These are phyloP conservation scores for Noctua janthe DNA, from an alignment of 2,888 invertebrate genomes.

Conservation along the genomic window DNA sequence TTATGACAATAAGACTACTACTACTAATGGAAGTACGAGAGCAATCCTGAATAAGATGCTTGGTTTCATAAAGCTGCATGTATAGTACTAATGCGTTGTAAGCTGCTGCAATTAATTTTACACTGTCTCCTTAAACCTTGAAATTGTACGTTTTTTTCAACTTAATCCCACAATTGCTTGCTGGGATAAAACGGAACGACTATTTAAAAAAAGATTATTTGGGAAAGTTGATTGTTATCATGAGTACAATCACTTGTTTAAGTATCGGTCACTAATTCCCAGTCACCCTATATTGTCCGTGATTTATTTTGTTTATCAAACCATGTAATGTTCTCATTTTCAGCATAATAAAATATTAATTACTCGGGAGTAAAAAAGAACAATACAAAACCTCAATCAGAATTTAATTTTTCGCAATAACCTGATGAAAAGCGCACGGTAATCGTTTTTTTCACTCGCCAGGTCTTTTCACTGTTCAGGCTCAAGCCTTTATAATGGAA, in stretches of 20 bases:
- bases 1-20: too few relatives aligned
- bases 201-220: too few relatives aligned
- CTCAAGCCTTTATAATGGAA: constrained; percentile 27
- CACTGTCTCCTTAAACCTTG: not conserved
- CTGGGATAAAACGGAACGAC: too few relatives aligned
- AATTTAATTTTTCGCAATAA: constrained; percentile 7
- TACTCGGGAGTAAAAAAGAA: not conserved
- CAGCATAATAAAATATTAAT: not conserved
- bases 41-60: not conserved
- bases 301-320: not conserved
- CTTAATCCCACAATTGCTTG: constrained; percentile 8
- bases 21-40: too few relatives aligned
- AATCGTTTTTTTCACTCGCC: constrained; percentile 31
- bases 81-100: constrained; percentile 5
- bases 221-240: too few relatives aligned
- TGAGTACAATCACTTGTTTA: too few relatives aligned
- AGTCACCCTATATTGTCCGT: not conserved
- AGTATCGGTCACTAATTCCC: too few relatives aligned
- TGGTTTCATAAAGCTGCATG: not conserved
- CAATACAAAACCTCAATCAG: not conserved
- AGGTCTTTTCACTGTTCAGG: constrained; percentile 24
- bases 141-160: constrained; percentile 4
- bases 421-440: constrained; percentile 13
- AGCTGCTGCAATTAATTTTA: constrained; percentile 25
- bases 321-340: not conserved